Evolutionary conservation across 2,888 invertebrate species (phyloP).

Genomic region (Apotomis betuletana): DNA sequence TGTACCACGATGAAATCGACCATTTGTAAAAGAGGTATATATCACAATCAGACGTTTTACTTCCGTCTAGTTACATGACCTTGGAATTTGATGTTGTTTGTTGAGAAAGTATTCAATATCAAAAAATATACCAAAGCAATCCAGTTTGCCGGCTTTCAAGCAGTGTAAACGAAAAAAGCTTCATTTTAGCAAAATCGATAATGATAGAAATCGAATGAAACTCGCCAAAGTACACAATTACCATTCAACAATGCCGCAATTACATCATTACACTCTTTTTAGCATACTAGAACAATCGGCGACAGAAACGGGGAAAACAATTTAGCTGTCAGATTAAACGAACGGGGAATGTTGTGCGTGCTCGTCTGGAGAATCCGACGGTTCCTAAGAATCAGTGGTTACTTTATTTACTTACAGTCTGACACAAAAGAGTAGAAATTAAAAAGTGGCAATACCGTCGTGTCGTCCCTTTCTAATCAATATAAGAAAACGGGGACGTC

Average conservation of each 20-base stretch:
- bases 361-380: neutral
- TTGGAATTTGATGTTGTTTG: no score
- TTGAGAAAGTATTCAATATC: no score
- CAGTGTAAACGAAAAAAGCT: neutral
- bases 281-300: constrained; percentile 46
- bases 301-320: constrained; percentile 45
- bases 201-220: constrained; percentile 29
- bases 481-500: no score
- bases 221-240: constrained; percentile 22
- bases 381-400: neutral
- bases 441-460: no score
- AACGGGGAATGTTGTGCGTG: constrained; percentile 18
- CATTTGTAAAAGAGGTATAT: no score
- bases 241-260: constrained; percentile 37
- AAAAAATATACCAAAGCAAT: no score
- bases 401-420: neutral
- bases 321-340: constrained; percentile 37
- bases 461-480: no score
- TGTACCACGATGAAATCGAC: no score
- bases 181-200: neutral
- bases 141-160: neutral
- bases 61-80: no score
- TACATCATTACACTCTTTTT: constrained; percentile 47
- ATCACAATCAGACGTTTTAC: no score
- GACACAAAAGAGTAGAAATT: no score